Base-by-base conservation (phyloP, 1,140 invertebrate species). In the Probaryconus sp. region DNA sequence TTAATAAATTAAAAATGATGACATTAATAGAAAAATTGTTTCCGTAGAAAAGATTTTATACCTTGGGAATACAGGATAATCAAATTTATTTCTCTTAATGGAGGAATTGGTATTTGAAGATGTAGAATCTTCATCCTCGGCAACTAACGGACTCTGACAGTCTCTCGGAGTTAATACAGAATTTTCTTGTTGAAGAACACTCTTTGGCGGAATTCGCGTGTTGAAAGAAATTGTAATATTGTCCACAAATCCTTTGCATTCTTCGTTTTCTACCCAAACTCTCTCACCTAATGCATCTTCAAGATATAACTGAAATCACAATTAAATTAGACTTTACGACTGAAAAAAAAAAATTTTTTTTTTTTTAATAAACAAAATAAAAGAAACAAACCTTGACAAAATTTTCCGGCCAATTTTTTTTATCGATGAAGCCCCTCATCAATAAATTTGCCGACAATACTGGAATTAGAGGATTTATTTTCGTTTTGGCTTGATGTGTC, bases 271-370 rank as follows among this genome's bases (percentile, higher is more conserved):
- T 4, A 98, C 94, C 96, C 97, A 99, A 48, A 94, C 90, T 43
- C 97, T 87, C 78, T 99, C 97, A 42, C 95, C 95, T 0, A 97
- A 84, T 2, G 96, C 95, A 89, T 99, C 97, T 81, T 99, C 97
- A 51, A 98, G 92, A 82, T 96, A 99, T 0, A 96, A 89, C 92
- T 96, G 77, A 3, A 90, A 86, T 79, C 74, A 74, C 42, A 63
- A 51, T 16, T 21, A 58, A 56, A 37, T 17, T 51, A 18, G 18
- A 13, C 3, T 35, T 10, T 35, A 35, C 24, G 13, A 38, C 0
- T 40, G 7, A 6, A 43, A 1, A 33, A 50, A 31, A 33, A 47
- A 47, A 43, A 45, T 61, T 18, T 21, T 37, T 17, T 37, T 16
- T n/a, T n/a, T n/a, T n/a, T n/a, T n/a, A n/a, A n/a, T n/a, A n/a